Percentiles rank a stretch among this genome's conserved stretches.
These are phyloP conservation scores for Cepaea nemoralis DNA, from an alignment of 1,140 invertebrate species.

Conservation along the genomic window DNA sequence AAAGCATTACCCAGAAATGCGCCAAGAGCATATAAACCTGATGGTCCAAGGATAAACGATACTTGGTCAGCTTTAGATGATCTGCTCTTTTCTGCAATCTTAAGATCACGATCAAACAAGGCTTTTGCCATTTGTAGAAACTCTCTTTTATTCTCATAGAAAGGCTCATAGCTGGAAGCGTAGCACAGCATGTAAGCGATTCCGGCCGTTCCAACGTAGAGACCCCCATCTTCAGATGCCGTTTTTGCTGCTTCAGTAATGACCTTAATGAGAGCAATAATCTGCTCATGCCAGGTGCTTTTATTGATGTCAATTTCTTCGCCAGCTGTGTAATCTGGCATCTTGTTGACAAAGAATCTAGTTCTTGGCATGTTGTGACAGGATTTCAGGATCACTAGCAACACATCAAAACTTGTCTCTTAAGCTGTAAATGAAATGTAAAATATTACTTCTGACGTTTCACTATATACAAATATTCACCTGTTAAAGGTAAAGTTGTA, in stretches of 20 bases:
- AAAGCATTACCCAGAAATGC: slow-evolving; percentile 65
- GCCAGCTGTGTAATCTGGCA: slow-evolving; percentile 58
- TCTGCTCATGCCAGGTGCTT: slow-evolving; percentile 54
- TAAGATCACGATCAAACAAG: slow-evolving; percentile 14
- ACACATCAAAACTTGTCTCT: neutral
- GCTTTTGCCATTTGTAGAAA: slow-evolving; percentile 61
- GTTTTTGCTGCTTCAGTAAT: slow-evolving; percentile 56
- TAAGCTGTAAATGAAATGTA: no score
- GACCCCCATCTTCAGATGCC: slow-evolving; percentile 68
- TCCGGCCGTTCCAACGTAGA: slow-evolving; percentile 74
- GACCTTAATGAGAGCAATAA: slow-evolving; percentile 46
- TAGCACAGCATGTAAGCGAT: slow-evolving; percentile 73
- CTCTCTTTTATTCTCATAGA: slow-evolving; percentile 56
- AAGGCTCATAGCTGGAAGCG: slow-evolving; percentile 61
- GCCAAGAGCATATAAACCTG: slow-evolving; percentile 71
- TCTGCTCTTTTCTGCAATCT: neutral
- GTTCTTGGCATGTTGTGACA: slow-evolving; percentile 16
- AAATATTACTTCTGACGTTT: no score
- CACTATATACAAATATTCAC: no score
- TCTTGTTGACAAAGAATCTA: slow-evolving; percentile 67
- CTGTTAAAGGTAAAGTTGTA: no score
- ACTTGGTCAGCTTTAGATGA: slow-evolving; percentile 50
- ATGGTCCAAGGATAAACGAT: slow-evolving; percentile 73
- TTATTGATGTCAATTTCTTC: slow-evolving; percentile 49
- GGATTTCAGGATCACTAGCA: neutral